A percentile compares a stretch with the other conserved stretches of the same genome.
Evolutionary conservation across 2,113 vertebrate species (phyloP).

Genomic region (Paramormyrops kingsleyae): DNA sequence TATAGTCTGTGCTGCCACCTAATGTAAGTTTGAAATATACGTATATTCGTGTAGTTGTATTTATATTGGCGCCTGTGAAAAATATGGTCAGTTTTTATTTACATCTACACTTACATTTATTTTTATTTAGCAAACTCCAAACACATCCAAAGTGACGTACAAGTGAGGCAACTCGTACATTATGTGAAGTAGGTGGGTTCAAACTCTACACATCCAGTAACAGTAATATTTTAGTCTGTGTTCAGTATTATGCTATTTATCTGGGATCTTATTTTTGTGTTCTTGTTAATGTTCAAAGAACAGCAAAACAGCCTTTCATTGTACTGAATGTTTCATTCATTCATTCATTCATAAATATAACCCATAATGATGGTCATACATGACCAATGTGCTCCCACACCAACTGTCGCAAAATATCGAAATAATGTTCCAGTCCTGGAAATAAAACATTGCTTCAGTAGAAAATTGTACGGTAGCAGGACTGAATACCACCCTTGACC

Average conservation of each 20-base stretch:
- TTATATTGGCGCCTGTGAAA: too few relatives aligned
- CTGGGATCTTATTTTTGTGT: too few relatives aligned
- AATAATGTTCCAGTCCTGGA: background rate
- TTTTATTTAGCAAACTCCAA: background rate
- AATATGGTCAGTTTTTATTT: background rate
- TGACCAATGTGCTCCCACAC: background rate
- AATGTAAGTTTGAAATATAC: background rate
- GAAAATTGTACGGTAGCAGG: background rate
- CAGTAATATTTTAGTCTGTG: too few relatives aligned
- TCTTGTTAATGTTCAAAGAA: too few relatives aligned
- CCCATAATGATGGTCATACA: too few relatives aligned
- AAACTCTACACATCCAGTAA: too few relatives aligned
- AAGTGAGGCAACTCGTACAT: too few relatives aligned
- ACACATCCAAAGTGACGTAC: too few relatives aligned
- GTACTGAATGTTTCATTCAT: too few relatives aligned
- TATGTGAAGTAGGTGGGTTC: too few relatives aligned
- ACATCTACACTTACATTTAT: background rate
- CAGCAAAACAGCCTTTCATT: too few relatives aligned
- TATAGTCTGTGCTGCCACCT: background rate
- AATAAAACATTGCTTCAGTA: background rate
- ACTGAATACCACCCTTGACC: background rate
- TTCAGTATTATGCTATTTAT: too few relatives aligned
- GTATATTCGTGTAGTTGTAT: background rate
- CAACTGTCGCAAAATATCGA: background rate
- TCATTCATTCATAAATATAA: background rate